A percentile compares a stretch with the other conserved stretches of the same genome.
Conservation (phyloP, 2,888 invertebrate genomes). For the Lepas anatifera region DNA sequence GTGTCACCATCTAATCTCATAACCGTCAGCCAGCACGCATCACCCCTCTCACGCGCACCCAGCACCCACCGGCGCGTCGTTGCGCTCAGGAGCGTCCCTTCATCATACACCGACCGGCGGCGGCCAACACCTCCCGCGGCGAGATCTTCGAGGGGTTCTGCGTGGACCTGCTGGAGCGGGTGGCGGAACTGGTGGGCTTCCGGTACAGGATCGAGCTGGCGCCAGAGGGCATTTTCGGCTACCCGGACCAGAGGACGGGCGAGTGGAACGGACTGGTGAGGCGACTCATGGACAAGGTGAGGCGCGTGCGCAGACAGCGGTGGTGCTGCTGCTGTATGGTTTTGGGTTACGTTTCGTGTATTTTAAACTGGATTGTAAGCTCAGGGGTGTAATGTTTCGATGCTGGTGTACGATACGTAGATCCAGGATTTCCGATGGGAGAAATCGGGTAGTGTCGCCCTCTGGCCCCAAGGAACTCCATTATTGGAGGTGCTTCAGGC, state of each 20-base stretch:
- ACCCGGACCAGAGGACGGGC: slow-evolving; percentile 69
- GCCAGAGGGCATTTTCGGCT: slow-evolving; percentile 81
- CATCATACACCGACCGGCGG: slow-evolving; percentile 27
- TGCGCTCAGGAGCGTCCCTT: slow-evolving; percentile 27
- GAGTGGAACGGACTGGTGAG: slow-evolving; percentile 84
- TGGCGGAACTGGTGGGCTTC: slow-evolving; percentile 34
- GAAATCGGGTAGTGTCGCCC: too few relatives aligned
- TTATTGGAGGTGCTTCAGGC: too few relatives aligned
- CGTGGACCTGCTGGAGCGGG: slow-evolving; percentile 49
- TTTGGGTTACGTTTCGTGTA: too few relatives aligned
- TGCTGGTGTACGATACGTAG: too few relatives aligned
- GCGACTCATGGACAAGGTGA: slow-evolving; percentile 73
- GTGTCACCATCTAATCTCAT: too few relatives aligned
- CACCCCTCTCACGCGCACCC: not conserved
- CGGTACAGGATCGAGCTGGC: slow-evolving; percentile 68
- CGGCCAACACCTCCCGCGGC: slow-evolving; percentile 46
- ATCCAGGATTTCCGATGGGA: too few relatives aligned
- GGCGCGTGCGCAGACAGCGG: not conserved
- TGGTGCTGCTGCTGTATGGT: too few relatives aligned
- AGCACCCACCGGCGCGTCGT: not conserved
- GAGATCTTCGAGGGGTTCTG: slow-evolving; percentile 65
- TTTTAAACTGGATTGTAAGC: too few relatives aligned
- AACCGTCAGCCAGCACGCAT: not conserved
- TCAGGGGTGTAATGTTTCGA: too few relatives aligned
- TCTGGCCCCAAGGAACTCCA: too few relatives aligned